Base-by-base conservation (phyloP, 2,888 invertebrate species). In the Ypsolopha scabrella region DNA sequence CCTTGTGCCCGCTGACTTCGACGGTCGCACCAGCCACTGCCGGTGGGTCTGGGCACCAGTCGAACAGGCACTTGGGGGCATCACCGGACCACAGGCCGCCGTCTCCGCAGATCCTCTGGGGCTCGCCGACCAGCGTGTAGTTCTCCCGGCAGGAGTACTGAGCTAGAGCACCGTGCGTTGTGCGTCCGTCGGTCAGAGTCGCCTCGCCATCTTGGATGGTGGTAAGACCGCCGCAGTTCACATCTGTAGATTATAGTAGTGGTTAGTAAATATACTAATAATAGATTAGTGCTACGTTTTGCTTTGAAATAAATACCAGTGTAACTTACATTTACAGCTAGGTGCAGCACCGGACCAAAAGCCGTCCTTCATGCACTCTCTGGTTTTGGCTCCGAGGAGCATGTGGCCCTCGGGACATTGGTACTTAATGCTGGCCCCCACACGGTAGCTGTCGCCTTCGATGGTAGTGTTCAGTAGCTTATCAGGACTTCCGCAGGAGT, bases 21-120 rank as follows among this genome's bases (percentile, higher is more conserved):
- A 95, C 92, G 0, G 90, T 78, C 1, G 94, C 95, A 0, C 96
- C 96, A 7, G 91, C 86, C 1, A 95, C 92, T 37, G 88, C 87
- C 0, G 93, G 93, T 0, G 96, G 95, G 56, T 94, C 93, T 0
- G 94, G 93, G 70, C 96, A 96, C 95, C 96, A 92, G 76, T 95
- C 92, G 68, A 93, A 94, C 48, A 95, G 79, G 72, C 96, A 96
- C 62, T 92, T 91, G 0, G 96, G 94, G 7, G 92, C 88, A 52
- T 91, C 90, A 0, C 93, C 94, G 45, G 90, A 91, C 96, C 96
- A 96, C 48, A 87, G 75, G 0, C 93, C 94, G 41, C 90, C 89
- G 53, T 92, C 90, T 0, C 89, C 89, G 65, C 96, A 96, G n/a
- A 86, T 81, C 24, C 95, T 82, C 55, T 89, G 89, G 47, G 90